Evolutionary conservation across 2,888 invertebrate species (phyloP).

Genomic region (Eupeodes latifasciatus): DNA sequence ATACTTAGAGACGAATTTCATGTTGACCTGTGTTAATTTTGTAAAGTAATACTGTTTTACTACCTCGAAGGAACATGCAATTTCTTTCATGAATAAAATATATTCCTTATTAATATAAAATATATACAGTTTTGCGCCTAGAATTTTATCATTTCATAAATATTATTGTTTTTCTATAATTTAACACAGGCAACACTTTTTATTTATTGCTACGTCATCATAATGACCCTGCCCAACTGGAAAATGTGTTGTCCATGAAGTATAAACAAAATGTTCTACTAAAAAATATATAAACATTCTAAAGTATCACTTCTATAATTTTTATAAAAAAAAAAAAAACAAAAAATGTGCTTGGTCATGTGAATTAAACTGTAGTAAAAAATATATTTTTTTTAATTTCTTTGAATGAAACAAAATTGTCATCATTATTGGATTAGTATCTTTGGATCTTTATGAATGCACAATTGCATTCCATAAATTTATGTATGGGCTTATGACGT

Average conservation of each 20-base stretch:
- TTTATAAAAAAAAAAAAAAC: slow-evolving; percentile 20
- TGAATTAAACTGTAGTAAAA: slow-evolving; percentile 34
- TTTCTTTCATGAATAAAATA: too few relatives aligned
- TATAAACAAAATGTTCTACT: slow-evolving; percentile 2
- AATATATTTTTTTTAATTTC: slow-evolving; percentile 5
- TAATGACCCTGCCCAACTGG: slow-evolving; percentile 33
- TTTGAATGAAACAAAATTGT: slow-evolving; percentile 37
- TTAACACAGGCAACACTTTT: neutral
- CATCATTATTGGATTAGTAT: slow-evolving; percentile 16
- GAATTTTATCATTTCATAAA: too few relatives aligned
- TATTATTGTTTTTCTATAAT: too few relatives aligned
- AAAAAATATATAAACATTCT: neutral
- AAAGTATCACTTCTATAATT: neutral
- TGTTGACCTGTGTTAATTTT: too few relatives aligned
- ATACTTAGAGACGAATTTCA: too few relatives aligned
- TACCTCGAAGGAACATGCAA: too few relatives aligned
- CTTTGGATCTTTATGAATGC: neutral
- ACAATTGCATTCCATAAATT: neutral
- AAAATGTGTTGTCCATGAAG: neutral
- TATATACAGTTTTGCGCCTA: too few relatives aligned
- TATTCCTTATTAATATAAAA: too few relatives aligned
- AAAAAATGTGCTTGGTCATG: slow-evolving; percentile 39
- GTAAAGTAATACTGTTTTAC: too few relatives aligned
- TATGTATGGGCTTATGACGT: neutral
- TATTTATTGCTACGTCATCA: neutral